A percentile compares a stretch with the other conserved stretches of the same genome.
These are phyloP conservation scores for Mystacides longicornis DNA, from an alignment of 2,888 invertebrate genomes.

Conservation along the genomic window DNA sequence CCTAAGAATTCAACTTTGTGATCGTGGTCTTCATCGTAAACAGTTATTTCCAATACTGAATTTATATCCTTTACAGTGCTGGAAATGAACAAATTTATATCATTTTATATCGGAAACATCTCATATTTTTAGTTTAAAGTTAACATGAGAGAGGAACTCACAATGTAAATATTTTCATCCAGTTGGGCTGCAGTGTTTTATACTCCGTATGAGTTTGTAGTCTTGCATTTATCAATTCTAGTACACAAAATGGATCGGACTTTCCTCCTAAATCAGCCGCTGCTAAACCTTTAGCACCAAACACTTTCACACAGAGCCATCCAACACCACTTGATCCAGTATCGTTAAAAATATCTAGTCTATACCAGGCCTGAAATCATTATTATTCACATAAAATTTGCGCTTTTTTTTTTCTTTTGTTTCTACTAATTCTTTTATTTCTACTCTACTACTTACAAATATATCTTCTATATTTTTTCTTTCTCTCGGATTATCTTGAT, in stretches of 20 bases:
- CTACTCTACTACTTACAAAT: slow-evolving; percentile 70
- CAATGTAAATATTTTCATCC: slow-evolving; percentile 99
- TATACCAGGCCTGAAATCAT: slow-evolving; percentile 54
- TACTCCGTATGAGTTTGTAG: slow-evolving; percentile 98
- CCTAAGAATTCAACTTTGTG: slow-evolving; percentile 98
- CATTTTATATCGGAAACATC: neutral
- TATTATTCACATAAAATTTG: no score
- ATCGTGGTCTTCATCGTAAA: slow-evolving; percentile 96
- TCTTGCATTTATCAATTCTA: slow-evolving; percentile 90
- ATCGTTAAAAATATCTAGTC: slow-evolving; percentile 35
- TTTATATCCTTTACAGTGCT: slow-evolving; percentile 94
- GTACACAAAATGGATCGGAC: slow-evolving; percentile 96
- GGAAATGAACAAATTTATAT: slow-evolving; percentile 29
- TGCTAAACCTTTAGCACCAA: slow-evolving; percentile 73
- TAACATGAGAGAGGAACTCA: slow-evolving; percentile 44
- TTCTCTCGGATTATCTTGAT: slow-evolving; percentile 73
- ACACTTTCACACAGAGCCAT: slow-evolving; percentile 90
- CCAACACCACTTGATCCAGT: slow-evolving; percentile 69
- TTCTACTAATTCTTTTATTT: no score
- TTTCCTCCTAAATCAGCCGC: slow-evolving; percentile 96
- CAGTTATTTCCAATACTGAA: slow-evolving; percentile 87
- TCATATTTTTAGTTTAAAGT: neutral
- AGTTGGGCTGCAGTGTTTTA: slow-evolving; percentile 90
- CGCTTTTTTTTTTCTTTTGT: no score
- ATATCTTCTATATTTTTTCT: slow-evolving; percentile 52